Base-by-base conservation (phyloP, 2,888 invertebrate species). In the Synergus japonicus region DNA sequence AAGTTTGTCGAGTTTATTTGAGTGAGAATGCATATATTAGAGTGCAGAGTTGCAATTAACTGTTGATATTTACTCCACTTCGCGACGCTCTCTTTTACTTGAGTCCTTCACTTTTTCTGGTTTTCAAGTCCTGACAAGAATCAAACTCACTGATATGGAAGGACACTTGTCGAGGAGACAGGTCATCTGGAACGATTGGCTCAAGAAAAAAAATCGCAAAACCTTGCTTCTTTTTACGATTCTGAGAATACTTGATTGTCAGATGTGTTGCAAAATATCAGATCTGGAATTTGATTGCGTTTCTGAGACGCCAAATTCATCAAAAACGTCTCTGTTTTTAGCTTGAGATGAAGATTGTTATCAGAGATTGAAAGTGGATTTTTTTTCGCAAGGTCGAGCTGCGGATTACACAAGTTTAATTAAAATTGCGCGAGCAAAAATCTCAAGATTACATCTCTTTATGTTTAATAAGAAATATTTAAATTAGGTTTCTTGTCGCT, bases 91-190 rank as follows among this genome's bases (percentile, higher is more conserved):
- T 60, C 60, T 18, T 60, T 60, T 60, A 22, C 22, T 4, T 60
- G 12, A 22, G 60, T 60, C 60, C 60, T 60, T 60, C 60, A 8
- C 22, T 60, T 60, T 60, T 60, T 60, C 22, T 22, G 22, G 12
- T 22, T 60, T 60, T 10, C 10, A 22, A 4, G 12, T 22, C 12
- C 22, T 18, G 22, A 4, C 22, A 60, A 10, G 22, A 60, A 60
- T 60, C 4, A 8, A 22, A 18, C 60, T 60, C 60, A 22, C 7
- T 60, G 60, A 60, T 60, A 22, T 60, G 12, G 22, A 60, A 60
- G 60, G 60, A 60, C 60, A 60, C 18, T 60, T 60, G 60, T 10
- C 22, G 60, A 60, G 12, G 60, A 22, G 60, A 22, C 60, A 60
- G 60, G 22, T 60, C 22, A 60, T n/a, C 60, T 60, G 60, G 60